These are phyloP conservation scores for Cancer borealis DNA, from an alignment of 2,888 invertebrate genomes.

Conservation along the genomic window DNA sequence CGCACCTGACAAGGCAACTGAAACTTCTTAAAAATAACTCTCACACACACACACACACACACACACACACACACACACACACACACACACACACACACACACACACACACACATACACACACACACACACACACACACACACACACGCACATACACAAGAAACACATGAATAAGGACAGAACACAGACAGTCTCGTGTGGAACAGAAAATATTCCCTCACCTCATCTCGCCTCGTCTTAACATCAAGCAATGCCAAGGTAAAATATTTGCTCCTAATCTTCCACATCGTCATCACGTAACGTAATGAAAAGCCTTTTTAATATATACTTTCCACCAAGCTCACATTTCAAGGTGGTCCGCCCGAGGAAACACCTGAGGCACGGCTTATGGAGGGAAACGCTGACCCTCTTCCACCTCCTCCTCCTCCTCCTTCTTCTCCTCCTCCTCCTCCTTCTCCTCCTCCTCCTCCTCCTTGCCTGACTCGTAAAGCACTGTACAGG, in stretches of 20 bases:
- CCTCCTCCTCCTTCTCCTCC: background rate
- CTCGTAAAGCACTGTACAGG: background rate
- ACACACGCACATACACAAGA: background rate
- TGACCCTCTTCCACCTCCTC: background rate
- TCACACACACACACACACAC: no score
- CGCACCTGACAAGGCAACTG: no score
- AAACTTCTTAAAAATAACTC: no score
- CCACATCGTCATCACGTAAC: background rate
- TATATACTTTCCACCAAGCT: background rate
- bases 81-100: background rate
- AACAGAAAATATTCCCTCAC: background rate
- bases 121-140: background rate
- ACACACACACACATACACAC: conserved; percentile 37
- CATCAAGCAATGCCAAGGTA: background rate
- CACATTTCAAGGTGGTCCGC: background rate
- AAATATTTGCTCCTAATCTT: background rate
- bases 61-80: background rate
- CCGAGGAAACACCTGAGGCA: background rate
- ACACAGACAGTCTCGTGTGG: no score
- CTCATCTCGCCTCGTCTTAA: background rate
- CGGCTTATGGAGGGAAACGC: background rate
- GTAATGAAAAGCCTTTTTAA: background rate
- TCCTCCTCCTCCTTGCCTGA: background rate
- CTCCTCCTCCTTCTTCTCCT: background rate
- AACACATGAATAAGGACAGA: no score